Percentiles rank a stretch among this genome's conserved stretches.
Conservation (phyloP, 2,888 invertebrate genomes). For the Tyria jacobaeae region DNA sequence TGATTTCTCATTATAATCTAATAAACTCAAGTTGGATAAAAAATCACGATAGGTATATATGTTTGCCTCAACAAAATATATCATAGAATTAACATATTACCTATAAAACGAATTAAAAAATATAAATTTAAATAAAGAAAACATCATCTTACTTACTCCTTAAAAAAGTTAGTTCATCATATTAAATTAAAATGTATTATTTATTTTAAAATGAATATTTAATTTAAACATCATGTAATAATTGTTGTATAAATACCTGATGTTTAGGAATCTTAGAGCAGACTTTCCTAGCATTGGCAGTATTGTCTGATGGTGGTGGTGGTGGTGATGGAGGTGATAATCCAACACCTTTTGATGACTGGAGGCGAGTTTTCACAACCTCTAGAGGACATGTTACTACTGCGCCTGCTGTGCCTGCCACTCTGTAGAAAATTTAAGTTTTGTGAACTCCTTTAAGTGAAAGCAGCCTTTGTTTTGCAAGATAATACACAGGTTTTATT, state of each 20-base stretch:
- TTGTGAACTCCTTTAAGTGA: background rate
- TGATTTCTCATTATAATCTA: too few species aligned
- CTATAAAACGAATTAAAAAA: too few species aligned
- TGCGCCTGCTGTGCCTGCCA: constrained; percentile 98
- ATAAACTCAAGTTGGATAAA: too few species aligned
- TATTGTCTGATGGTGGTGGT: constrained; percentile 83
- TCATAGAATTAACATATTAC: too few species aligned
- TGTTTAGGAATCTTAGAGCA: constrained; percentile 91
- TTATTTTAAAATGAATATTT: background rate
- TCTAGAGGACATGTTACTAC: constrained; percentile 99
- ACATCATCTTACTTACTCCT: too few species aligned
- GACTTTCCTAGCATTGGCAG: constrained; percentile 89
- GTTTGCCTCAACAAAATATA: too few species aligned
- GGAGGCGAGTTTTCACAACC: constrained; percentile 98
- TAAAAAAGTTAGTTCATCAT: too few species aligned
- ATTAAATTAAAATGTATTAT: too few species aligned
- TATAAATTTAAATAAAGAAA: too few species aligned
- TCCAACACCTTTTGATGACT: constrained; percentile 93
- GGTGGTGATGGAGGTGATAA: constrained; percentile 77
- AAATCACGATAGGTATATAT: too few species aligned
- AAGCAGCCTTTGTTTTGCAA: background rate
- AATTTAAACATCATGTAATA: background rate
- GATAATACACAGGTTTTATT: too few species aligned
- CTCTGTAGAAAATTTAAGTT: constrained; percentile 83
- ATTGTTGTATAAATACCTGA: constrained; percentile 84